Evolutionary conservation across 1,140 invertebrate species (phyloP).

Genomic region (Leptopilina boulardi): DNA sequence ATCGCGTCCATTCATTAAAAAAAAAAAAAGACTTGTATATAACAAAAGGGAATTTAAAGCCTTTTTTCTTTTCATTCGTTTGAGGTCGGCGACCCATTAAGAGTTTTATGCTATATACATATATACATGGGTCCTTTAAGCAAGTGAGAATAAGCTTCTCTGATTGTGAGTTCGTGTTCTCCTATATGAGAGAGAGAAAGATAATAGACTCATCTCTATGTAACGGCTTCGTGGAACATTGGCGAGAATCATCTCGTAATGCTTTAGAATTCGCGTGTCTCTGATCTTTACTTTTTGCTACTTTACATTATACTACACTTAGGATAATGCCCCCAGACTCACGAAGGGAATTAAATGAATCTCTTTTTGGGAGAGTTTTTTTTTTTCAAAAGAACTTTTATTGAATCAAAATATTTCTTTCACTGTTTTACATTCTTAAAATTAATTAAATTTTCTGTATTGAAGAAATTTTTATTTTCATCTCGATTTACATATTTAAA

Average conservation of each 20-base stretch:
- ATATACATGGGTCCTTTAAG: constrained; percentile 11
- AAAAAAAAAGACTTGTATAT: constrained; percentile 10
- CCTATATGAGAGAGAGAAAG: constrained; percentile 22
- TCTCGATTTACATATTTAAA: no score
- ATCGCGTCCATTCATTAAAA: constrained; percentile 46
- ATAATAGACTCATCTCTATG: constrained; percentile 30
- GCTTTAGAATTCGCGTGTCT: constrained; percentile 18
- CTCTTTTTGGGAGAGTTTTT: neutral
- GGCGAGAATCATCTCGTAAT: constrained; percentile 21
- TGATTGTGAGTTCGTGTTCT: constrained; percentile 25
- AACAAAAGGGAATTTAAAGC: constrained; percentile 37
- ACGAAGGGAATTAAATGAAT: neutral
- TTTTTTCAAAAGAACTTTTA: neutral
- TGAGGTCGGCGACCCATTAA: constrained; percentile 9
- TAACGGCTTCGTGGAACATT: constrained; percentile 27
- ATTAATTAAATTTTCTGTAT: no score
- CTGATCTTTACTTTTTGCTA: neutral
- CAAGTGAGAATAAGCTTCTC: constrained; percentile 14
- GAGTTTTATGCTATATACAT: neutral
- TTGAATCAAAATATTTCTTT: neutral
- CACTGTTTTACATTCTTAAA: no score
- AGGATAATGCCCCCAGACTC: neutral
- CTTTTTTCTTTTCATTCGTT: constrained; percentile 7
- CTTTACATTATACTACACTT: constrained; percentile 13
- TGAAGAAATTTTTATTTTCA: no score